Base-by-base conservation (phyloP, 92 coral and sea anemone genomes). In the Porites divaricata region DNA sequence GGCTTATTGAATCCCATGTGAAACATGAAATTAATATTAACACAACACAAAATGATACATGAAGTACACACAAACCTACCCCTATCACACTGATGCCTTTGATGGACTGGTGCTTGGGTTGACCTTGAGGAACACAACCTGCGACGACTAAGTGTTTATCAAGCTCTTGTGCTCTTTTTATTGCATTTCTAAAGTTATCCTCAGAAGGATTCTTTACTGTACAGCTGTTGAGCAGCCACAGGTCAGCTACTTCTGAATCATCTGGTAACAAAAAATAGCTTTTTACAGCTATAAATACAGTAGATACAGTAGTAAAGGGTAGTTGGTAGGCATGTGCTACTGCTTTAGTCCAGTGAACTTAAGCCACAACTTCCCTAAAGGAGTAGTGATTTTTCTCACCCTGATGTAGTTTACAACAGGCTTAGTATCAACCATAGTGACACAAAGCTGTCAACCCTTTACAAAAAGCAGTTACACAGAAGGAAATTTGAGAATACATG, bases 51-150 rank as follows among this genome's bases (percentile, higher is more conserved):
- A n/a, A n/a, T n/a, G n/a, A 9, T 26, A 23, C 14, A 24, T 26
- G 5, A 1, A n/a, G 25, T 54, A 54, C 12, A 54, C 12, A 54
- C 17, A 54, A 54, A 51, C 96, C 9, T 87, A 96, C 99, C 95
- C 99, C 99, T 41, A 96, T 89, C 49, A 96, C 93, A 84, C 99
- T 96, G 69, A 95, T 86, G 8, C 99, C 99, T 51, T 93, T 93
- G 65, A 96, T 84, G 1, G 98, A 63, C 52, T 95, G 98, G 72
- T 96, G 99, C 62, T 85, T 90, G 67, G 99, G 99, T 77, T 96
- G 99, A 9, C 99, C 99, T 72, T 96, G 99, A 7, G 96, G 91
- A 1, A 96, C 99, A 92, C 99, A 96, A 0, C 99, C 99, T 25
- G 99, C 98, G 0, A 96, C 96, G 9, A 96, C 98, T 59, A 96